Conservation (phyloP, 2,888 invertebrate genomes). For the Troglohyphantes excavatus region DNA sequence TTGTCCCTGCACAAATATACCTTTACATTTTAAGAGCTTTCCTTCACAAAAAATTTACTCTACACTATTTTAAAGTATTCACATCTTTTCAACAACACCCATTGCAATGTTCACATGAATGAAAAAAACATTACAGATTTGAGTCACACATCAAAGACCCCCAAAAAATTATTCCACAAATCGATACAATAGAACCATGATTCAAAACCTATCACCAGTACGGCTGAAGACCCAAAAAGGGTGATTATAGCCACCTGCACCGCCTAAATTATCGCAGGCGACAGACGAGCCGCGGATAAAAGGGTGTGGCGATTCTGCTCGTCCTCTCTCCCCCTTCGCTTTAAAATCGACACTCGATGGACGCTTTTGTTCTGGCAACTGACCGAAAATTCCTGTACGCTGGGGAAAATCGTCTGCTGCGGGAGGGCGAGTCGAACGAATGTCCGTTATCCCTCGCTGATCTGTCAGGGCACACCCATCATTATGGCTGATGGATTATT, state of each 20-base stretch:
- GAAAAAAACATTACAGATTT: too few species aligned
- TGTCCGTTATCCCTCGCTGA: neutral
- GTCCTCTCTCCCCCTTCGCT: neutral
- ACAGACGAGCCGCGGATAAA: neutral
- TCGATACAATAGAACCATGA: too few species aligned
- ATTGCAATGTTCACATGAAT: too few species aligned
- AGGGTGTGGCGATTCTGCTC: neutral
- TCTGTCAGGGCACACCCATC: conserved; percentile 9
- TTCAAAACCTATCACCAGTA: too few species aligned
- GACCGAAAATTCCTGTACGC: neutral
- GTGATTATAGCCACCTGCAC: neutral
- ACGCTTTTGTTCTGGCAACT: neutral
- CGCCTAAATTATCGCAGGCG: neutral
- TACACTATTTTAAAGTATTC: too few species aligned
- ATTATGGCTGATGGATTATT: neutral
- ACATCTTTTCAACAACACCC: too few species aligned
- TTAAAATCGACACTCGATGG: neutral
- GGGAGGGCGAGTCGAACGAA: neutral
- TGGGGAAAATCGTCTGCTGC: neutral
- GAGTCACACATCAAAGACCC: too few species aligned
- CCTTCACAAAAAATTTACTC: too few species aligned
- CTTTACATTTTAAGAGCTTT: too few species aligned
- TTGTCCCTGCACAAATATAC: too few species aligned
- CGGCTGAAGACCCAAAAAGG: neutral
- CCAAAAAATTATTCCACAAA: too few species aligned